phyloP scores from a whole-genome alignment of 2,888 invertebrate genomes.

The Scrobipalpa atriplicella region DNA sequence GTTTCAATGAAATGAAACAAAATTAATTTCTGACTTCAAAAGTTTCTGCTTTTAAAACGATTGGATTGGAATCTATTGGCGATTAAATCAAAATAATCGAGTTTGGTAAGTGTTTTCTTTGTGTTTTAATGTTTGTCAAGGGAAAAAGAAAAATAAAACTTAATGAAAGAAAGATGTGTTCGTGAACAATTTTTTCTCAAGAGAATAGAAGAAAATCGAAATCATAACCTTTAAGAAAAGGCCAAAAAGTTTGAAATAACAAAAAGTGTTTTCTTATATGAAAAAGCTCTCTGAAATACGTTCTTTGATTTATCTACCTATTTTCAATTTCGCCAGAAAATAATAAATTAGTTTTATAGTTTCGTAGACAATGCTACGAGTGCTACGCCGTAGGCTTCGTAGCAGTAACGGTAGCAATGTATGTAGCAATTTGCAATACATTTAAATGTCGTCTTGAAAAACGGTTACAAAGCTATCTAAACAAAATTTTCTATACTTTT shows the following conservation, averaged over 20 bases:
- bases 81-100: not conserved
- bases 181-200: not conserved
- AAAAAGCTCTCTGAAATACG: too few species aligned
- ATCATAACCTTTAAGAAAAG: not conserved
- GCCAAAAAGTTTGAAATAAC: too few species aligned
- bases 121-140: not conserved
- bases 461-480: too few species aligned
- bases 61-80: not conserved
- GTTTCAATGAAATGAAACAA: not conserved
- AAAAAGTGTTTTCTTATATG: too few species aligned
- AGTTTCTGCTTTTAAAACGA: not conserved
- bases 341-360: too few species aligned
- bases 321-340: too few species aligned
- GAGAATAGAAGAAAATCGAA: not conserved
- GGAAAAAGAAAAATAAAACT: not conserved
- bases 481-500: too few species aligned
- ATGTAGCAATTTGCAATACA: too few species aligned
- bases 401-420: too few species aligned
- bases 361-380: too few species aligned
- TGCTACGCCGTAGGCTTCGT: too few species aligned
- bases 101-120: not conserved
- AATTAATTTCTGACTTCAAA: not conserved
- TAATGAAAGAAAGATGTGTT: not conserved
- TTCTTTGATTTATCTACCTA: too few species aligned
- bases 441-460: not conserved